Percentiles rank a stretch among this genome's conserved stretches.
Evolutionary conservation across 2,113 vertebrate species (phyloP).

Genomic region (Proteles cristata): DNA sequence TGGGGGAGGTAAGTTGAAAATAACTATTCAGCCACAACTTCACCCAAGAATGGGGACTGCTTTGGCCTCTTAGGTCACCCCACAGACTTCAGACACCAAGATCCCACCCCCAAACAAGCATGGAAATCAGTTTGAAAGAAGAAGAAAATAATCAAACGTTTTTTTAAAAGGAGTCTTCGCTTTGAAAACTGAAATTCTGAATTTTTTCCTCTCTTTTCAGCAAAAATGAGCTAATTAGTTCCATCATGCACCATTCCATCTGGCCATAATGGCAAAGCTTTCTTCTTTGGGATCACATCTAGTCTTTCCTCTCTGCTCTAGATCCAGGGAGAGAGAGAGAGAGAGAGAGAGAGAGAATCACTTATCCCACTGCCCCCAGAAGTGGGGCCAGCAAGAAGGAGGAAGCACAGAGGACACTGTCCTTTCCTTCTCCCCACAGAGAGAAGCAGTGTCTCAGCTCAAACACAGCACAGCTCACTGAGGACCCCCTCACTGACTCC

Average conservation of each 20-base stretch:
- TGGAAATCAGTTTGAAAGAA: conserved; percentile 75
- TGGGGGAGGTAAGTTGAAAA: not conserved
- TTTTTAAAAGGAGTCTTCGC: conserved; percentile 48
- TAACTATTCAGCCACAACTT: not conserved
- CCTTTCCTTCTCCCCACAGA: not conserved
- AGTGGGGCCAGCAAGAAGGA: not conserved
- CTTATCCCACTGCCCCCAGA: not conserved
- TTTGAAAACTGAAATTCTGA: conserved; percentile 79
- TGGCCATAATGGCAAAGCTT: conserved; percentile 58
- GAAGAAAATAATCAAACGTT: conserved; percentile 72
- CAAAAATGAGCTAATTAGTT: conserved; percentile 77
- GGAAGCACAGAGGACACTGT: not conserved
- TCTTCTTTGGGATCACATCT: conserved; percentile 48
- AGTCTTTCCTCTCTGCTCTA: not conserved
- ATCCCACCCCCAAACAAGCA: conserved; percentile 67
- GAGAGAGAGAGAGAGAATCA: not conserved
- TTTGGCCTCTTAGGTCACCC: not conserved
- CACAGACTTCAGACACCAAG: conserved; percentile 74
- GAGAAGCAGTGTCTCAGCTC: not conserved
- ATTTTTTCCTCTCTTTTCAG: conserved; percentile 69
- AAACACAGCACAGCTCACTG: not conserved
- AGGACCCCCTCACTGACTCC: not conserved
- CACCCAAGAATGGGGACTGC: not conserved
- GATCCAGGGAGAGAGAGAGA: not conserved
- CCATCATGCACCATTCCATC: conserved; percentile 67